Evolutionary conservation across 92 coral and sea anemone species (phyloP).

Genomic region (Heteractis magnifica): DNA sequence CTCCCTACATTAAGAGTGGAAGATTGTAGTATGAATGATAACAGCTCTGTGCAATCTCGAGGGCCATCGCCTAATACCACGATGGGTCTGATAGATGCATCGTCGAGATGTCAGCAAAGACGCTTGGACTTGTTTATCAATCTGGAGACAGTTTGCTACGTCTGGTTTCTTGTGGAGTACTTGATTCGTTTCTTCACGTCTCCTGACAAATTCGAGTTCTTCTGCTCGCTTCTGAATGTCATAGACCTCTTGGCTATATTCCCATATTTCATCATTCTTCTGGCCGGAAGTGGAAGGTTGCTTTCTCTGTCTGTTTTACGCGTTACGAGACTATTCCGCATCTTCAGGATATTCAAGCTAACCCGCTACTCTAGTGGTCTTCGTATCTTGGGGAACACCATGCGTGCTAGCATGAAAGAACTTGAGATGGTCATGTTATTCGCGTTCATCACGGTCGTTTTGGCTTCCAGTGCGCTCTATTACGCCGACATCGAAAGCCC

Average conservation of each 20-base stretch:
- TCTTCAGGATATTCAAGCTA: conserved; percentile 81
- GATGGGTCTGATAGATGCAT: conserved; percentile 3
- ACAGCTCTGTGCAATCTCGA: conserved; percentile 23
- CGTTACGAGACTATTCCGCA: conserved; percentile 69
- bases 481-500: conserved; percentile 69
- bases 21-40: conserved; percentile 37
- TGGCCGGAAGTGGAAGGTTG: conserved; percentile 65
- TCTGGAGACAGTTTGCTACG: conserved; percentile 69
- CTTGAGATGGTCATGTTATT: conserved; percentile 87
- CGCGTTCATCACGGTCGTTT: conserved; percentile 68
- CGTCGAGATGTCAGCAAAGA: conserved; percentile 5
- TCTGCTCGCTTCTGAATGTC: conserved; percentile 74
- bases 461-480: conserved; percentile 87
- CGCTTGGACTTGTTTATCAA: conserved; percentile 59
- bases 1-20: conserved; percentile 50
- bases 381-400: conserved; percentile 81
- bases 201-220: conserved; percentile 76
- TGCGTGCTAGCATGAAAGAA: conserved; percentile 87
- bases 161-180: conserved; percentile 88
- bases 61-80: conserved; percentile 7
- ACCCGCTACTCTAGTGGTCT: conserved; percentile 96
- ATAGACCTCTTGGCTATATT: conserved; percentile 88
- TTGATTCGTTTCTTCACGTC: conserved; percentile 75
- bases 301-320: conserved; percentile 76
- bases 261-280: conserved; percentile 74